Evolutionary conservation across 1,140 invertebrate genomes (phyloP).

Genomic region (Drosophila varians): DNA sequence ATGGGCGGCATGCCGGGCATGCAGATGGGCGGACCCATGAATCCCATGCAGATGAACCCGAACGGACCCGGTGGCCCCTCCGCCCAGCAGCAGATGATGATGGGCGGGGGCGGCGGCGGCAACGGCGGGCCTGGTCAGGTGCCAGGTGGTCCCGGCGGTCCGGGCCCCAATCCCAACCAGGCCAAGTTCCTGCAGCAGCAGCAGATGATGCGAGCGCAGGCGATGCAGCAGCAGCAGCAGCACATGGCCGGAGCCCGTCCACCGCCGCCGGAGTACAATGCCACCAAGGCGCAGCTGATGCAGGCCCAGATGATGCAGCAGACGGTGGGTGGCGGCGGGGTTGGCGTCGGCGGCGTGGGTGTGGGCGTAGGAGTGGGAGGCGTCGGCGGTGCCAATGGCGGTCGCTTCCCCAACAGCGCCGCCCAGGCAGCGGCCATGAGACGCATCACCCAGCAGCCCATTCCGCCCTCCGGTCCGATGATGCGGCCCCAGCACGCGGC

Average conservation of each 20-base stretch:
- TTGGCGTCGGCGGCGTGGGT: constrained; percentile 85
- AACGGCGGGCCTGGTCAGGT: not conserved
- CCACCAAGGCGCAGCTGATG: constrained; percentile 87
- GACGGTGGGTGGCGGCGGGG: constrained; percentile 83
- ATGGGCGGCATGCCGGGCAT: constrained; percentile 79
- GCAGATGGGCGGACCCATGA: constrained; percentile 74
- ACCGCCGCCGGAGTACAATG: constrained; percentile 91
- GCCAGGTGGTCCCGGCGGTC: constrained; percentile 31
- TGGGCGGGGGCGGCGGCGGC: constrained; percentile 46
- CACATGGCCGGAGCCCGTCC: constrained; percentile 85
- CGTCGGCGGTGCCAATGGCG: constrained; percentile 79
- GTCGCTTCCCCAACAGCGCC: constrained; percentile 78
- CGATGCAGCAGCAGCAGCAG: constrained; percentile 84
- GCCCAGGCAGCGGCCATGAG: constrained; percentile 86
- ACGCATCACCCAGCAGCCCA: constrained; percentile 87
- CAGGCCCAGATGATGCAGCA: constrained; percentile 84
- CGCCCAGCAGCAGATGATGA: constrained; percentile 71
- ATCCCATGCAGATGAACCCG: constrained; percentile 72
- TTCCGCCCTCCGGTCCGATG: constrained; percentile 89
- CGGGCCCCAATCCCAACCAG: constrained; percentile 85
- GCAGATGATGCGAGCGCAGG: constrained; percentile 81
- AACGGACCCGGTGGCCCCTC: constrained; percentile 50
- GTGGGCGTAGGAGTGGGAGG: constrained; percentile 75
- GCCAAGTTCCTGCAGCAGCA: constrained; percentile 86
- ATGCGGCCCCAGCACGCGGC: constrained; percentile 86